Conservation (phyloP, 2,797 vertebrate species). For the Tapera naevia region DNA sequence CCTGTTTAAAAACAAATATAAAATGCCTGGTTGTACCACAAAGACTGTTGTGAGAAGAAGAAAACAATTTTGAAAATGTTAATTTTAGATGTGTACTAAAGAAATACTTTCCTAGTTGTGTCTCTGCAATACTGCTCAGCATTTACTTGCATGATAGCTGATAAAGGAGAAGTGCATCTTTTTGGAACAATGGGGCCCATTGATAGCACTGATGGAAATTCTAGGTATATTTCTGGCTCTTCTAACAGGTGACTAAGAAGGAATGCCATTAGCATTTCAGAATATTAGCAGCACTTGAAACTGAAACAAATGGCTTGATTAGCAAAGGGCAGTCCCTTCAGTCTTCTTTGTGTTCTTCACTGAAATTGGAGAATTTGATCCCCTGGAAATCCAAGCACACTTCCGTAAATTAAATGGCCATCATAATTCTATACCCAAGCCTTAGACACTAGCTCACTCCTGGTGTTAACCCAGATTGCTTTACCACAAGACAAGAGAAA, state of each 20-base stretch:
- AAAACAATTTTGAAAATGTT: background rate
- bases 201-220: background rate
- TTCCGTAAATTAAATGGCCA: background rate
- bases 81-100: background rate
- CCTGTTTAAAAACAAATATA: background rate
- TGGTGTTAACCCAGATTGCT: background rate
- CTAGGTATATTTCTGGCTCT: background rate
- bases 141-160: background rate
- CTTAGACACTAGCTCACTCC: background rate
- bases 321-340: background rate
- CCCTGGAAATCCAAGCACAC: background rate
- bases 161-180: background rate
- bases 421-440: background rate
- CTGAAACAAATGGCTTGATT: background rate
- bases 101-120: background rate
- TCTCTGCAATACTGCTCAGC: background rate
- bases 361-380: conserved; percentile 13
- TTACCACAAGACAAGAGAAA: background rate
- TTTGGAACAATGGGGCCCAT: background rate
- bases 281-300: background rate
- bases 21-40: background rate
- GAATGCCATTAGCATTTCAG: background rate
- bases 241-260: background rate
- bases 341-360: background rate
- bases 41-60: background rate